Conservation (phyloP, 2,888 invertebrate species). For the Euzophera pinguis region DNA sequence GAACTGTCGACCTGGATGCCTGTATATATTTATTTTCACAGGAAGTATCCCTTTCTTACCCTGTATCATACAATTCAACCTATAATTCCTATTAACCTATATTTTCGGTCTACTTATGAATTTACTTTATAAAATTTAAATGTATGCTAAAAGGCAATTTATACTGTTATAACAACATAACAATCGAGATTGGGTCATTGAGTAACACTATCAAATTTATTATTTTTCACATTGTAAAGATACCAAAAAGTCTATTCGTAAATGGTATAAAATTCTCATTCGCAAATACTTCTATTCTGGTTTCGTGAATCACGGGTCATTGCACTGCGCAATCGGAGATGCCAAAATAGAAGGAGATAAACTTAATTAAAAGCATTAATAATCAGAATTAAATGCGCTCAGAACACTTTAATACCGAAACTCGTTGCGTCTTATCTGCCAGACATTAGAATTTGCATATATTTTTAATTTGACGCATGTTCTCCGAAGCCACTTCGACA, state of each 20-base stretch:
- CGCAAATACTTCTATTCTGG: slow-evolving; percentile 31
- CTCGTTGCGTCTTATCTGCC: slow-evolving; percentile 51
- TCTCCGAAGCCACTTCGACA: slow-evolving; percentile 33
- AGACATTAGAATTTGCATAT: slow-evolving; percentile 64
- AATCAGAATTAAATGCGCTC: slow-evolving; percentile 60
- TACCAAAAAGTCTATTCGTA: slow-evolving; percentile 15
- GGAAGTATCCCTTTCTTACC: slow-evolving; percentile 57
- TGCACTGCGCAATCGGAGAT: slow-evolving; percentile 48
- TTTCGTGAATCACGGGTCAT: slow-evolving; percentile 57
- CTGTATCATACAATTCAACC: slow-evolving; percentile 4
- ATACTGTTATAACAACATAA: no score
- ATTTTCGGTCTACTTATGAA: not conserved
- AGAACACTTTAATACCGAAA: slow-evolving; percentile 54
- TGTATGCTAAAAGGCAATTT: no score
- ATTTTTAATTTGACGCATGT: slow-evolving; percentile 63
- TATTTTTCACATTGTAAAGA: not conserved
- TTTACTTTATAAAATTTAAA: no score
- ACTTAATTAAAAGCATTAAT: slow-evolving; percentile 72
- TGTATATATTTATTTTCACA: slow-evolving; percentile 56
- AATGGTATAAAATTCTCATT: slow-evolving; percentile 19
- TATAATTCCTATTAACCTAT: slow-evolving; percentile 2
- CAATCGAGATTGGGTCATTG: not conserved
- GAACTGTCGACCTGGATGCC: slow-evolving; percentile 69
- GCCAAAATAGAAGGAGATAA: slow-evolving; percentile 68
- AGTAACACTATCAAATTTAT: not conserved